Evolutionary conservation across 2,888 invertebrate species (phyloP).

Genomic region (Sarcophaga variegata): DNA sequence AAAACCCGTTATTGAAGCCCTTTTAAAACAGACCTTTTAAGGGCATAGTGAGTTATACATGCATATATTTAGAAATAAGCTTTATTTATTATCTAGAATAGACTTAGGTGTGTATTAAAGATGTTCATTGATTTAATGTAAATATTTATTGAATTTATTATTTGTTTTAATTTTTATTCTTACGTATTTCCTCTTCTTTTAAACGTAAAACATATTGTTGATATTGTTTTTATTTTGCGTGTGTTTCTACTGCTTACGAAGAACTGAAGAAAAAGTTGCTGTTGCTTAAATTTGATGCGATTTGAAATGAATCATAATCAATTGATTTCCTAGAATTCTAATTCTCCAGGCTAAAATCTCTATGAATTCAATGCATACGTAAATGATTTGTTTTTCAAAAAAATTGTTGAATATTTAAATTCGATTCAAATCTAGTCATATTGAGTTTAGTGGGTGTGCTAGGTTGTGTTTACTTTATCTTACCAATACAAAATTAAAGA

Average conservation of each 20-base stretch:
- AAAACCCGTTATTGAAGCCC: too few species aligned
- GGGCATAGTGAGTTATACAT: too few species aligned
- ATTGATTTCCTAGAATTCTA: slow-evolving; percentile 26
- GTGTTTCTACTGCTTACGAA: too few species aligned
- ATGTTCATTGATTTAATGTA: slow-evolving; percentile 26
- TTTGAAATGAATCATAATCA: slow-evolving; percentile 28
- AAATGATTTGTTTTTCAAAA: slow-evolving; percentile 12
- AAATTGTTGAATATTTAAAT: not conserved
- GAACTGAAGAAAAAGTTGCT: too few species aligned
- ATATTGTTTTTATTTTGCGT: not conserved
- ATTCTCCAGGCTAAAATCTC: slow-evolving; percentile 16
- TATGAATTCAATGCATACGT: slow-evolving; percentile 20
- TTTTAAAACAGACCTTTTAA: too few species aligned
- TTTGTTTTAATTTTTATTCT: not conserved
- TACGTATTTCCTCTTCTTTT: slow-evolving; percentile 26
- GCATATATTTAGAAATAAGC: too few species aligned
- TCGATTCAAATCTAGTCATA: slow-evolving; percentile 2
- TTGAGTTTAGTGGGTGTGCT: slow-evolving; percentile 25
- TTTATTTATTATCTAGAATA: too few species aligned
- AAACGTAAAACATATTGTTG: slow-evolving; percentile 4
- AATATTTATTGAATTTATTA: slow-evolving; percentile 31
- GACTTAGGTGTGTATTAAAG: not conserved
- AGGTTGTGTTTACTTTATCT: slow-evolving; percentile 26
- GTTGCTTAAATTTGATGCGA: not conserved
- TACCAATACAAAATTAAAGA: slow-evolving; percentile 14